Percentiles rank a stretch among this genome's conserved stretches.
Evolutionary conservation across 2,113 vertebrate species (phyloP).

Genomic region (Kryptolebias marmoratus): DNA sequence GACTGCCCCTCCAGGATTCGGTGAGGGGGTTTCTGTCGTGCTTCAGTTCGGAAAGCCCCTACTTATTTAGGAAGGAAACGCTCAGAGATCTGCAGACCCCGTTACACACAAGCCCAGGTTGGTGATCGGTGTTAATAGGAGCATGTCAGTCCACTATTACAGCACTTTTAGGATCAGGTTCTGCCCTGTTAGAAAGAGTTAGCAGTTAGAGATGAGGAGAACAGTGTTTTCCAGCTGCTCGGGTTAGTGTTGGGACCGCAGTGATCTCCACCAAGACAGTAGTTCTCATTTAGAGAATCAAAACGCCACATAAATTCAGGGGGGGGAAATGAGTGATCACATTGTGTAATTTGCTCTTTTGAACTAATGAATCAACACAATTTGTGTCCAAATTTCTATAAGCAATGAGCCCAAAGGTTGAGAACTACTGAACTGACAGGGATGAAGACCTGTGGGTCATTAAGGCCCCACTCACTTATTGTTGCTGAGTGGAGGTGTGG

Average conservation of each 20-base stretch:
- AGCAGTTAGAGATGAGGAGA: slow-evolving; percentile 22
- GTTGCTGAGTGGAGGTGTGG: slow-evolving; percentile 75
- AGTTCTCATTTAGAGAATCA: slow-evolving; percentile 55
- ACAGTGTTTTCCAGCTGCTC: slow-evolving; percentile 15
- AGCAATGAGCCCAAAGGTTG: slow-evolving; percentile 30
- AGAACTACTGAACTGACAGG: slow-evolving; percentile 60
- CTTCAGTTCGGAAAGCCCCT: slow-evolving; percentile 58
- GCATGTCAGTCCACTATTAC: slow-evolving; percentile 46
- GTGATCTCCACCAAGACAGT: slow-evolving; percentile 40
- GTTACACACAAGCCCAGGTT: slow-evolving; percentile 46
- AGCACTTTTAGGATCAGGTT: slow-evolving; percentile 15
- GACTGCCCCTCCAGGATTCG: slow-evolving; percentile 55
- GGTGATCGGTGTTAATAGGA: slow-evolving; percentile 54
- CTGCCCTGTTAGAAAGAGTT: slow-evolving; percentile 36
- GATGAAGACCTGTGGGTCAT: slow-evolving; percentile 43
- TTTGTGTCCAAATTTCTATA: not conserved
- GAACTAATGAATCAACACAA: not conserved
- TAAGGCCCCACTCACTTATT: slow-evolving; percentile 82
- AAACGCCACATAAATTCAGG: not conserved
- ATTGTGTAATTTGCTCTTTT: not conserved
- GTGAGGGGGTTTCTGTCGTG: slow-evolving; percentile 40
- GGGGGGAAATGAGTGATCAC: not conserved
- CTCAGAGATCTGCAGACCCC: slow-evolving; percentile 52
- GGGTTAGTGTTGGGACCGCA: slow-evolving; percentile 65
- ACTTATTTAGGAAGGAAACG: slow-evolving; percentile 69